Evolutionary conservation across 2,113 vertebrate genomes (phyloP), one percentile per base, ranked within the genome.

Genomic region (Hemicordylus capensis): DNA sequence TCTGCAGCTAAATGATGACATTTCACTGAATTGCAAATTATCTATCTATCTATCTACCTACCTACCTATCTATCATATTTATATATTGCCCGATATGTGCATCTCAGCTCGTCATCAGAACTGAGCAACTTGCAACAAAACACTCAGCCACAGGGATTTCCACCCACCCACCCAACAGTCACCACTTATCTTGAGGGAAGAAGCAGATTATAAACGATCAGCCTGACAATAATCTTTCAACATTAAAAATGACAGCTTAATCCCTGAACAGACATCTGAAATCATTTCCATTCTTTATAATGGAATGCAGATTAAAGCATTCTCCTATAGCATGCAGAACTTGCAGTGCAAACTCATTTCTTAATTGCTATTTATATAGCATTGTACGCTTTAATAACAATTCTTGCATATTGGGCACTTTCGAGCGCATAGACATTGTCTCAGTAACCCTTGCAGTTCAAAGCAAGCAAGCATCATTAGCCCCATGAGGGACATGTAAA

Each of bases 161-260:
- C 28, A n/a, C n/a, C n/a, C n/a, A n/a, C 39, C 51, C 44, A 48
- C n/a, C 64, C 31, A 59, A 54, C 39, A 58, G 67, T 79, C 54
- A 61, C 58, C 39, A 34, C 20, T 37, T 79, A 85, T 46, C 54
- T 34, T 61, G 31, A 72, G 54, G n/a, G 31, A 59, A 78, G 59
- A 85, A 59, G 14, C 51, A 61, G 11, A 78, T n/a, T 58, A 46
- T 61, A 79, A 14, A 61, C 19, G 26, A 44, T 61, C 39, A 46
- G 54, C 64, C 64, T 70, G 42, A 85, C n/a, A 63, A 66, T 76
- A 76, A 67, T 26, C 15, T 86, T 85, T 61, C 37, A 54, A 11
- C 24, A 0, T 4, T 80, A 34, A n/a, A 87, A 90, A 58, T 72
- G 14, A 5, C 0, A 0, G 51, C 58, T 2, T 0, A 7, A 20